Evolutionary conservation across 2,113 vertebrate genomes (phyloP), one percentile per base, ranked within the genome.

Genomic region (Corythaixoides concolor): DNA sequence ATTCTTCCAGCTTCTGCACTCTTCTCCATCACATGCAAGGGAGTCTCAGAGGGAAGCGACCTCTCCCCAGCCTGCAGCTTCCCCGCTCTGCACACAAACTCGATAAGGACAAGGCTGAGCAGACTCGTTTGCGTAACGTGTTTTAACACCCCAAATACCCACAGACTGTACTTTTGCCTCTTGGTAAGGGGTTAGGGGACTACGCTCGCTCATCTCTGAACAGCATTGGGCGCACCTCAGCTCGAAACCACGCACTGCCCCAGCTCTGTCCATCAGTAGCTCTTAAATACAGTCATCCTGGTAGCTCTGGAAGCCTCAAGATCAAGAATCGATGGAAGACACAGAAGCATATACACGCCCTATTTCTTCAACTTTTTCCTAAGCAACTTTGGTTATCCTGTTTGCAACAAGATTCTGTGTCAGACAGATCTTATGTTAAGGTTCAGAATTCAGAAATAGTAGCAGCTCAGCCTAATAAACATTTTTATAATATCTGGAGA

Each of bases 291-390:
- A 30, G 70, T 0, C 3, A 88, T 23, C 17, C 16, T 12, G 33
- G 55, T 19, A 91, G n/a, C 43, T 55, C 49, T 28, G 21, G 73
- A 91, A 87, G 56, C 13, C 15, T 35, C 32, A 41, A 28, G 55
- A 60, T 9, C 19, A 60, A 37, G 39, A 94, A 27, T 0, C 33
- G 20, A 72, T 3, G 33, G 12, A 85, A 63, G 6, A 64, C 7
- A 27, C 0, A 55, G 26, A 14, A 90, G n/a, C 30, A 56, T 18
- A 39, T 1, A 53, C 2, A 37, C 11, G 45, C 0, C 4, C 20
- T 7, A 15, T 49, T 74, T 73, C 59, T 84, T 43, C 55, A 69
- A 53, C 49, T 52, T 74, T 69, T 68, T 33, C 33, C 56, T 35
- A 88, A 49, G 35, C 1, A 18, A 28, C 27, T 45, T 62, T 1